Evolutionary conservation across 2,797 vertebrate species (phyloP).

Genomic region (Aratinga solstitialis): DNA sequence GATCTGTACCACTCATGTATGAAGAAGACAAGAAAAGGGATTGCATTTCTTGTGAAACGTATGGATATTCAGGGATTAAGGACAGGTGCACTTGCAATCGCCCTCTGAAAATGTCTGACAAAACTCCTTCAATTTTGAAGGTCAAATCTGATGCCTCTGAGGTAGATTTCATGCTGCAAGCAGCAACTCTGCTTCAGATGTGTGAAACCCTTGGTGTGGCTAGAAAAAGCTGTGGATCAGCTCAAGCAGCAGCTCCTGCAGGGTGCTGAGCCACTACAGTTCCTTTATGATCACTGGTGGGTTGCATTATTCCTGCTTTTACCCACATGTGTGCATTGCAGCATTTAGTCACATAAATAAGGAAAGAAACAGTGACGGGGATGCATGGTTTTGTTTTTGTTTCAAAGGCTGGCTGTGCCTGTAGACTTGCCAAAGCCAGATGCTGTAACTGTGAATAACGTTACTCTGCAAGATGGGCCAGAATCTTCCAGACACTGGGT

Average conservation of each 20-base stretch:
- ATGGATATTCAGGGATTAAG: not conserved
- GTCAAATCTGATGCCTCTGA: conserved; percentile 29
- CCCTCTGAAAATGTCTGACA: not conserved
- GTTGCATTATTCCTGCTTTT: not conserved
- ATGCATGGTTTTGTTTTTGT: conserved; percentile 59
- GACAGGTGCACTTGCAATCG: not conserved
- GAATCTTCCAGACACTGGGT: conserved; percentile 58
- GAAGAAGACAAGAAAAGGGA: not conserved
- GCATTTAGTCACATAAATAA: conserved; percentile 32
- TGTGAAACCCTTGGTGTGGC: conserved; percentile 25
- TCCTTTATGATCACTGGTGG: not conserved
- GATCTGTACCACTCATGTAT: not conserved
- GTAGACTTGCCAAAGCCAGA: conserved; percentile 60
- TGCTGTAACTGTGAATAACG: conserved; percentile 37
- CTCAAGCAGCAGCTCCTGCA: conserved; percentile 24
- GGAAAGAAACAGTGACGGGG: conserved; percentile 26
- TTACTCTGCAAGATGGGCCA: conserved; percentile 51
- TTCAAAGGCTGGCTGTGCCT: conserved; percentile 52
- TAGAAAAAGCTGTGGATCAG: conserved; percentile 5
- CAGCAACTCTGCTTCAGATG: not conserved
- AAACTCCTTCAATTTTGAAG: not conserved
- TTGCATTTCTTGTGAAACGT: not conserved
- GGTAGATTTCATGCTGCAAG: conserved; percentile 30
- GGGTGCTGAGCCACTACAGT: not conserved
- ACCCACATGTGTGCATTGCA: conserved; percentile 26